Evolutionary conservation across 1,140 invertebrate genomes (phyloP).

Genomic region (Atopsyche davidsoni): DNA sequence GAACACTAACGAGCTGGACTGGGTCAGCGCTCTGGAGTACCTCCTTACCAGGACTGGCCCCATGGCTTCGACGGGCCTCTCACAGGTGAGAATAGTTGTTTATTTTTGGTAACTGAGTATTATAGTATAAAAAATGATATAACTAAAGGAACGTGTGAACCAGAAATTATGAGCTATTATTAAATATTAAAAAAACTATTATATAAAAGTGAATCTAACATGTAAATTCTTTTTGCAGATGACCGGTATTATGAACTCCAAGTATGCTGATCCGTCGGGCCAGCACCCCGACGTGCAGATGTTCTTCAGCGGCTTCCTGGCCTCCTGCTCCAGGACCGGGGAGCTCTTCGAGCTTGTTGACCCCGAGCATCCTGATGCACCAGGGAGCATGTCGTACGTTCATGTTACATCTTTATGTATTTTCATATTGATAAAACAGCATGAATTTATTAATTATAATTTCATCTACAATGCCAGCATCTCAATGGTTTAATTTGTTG

Average conservation of each 20-base stretch:
- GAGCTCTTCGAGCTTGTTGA: conserved; percentile 40
- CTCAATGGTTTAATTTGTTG: neutral
- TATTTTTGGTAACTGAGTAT: too few relatives aligned
- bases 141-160: neutral
- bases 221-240: too few relatives aligned
- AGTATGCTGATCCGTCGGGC: conserved; percentile 48
- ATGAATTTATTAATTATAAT: too few relatives aligned
- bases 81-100: conserved; percentile 43
- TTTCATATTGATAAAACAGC: neutral
- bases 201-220: too few relatives aligned
- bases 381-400: conserved; percentile 35
- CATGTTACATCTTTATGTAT: too few relatives aligned
- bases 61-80: conserved; percentile 55
- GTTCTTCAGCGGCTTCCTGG: conserved; percentile 62
- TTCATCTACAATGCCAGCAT: neutral
- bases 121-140: neutral
- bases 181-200: too few relatives aligned
- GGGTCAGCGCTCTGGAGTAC: conserved; percentile 55
- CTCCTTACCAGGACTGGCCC: conserved; percentile 53
- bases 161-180: too few relatives aligned
- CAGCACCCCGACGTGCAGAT: conserved; percentile 60
- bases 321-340: conserved; percentile 54
- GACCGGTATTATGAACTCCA: conserved; percentile 56
- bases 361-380: conserved; percentile 34
- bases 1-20: conserved; percentile 55